A percentile compares a stretch with the other conserved stretches of the same genome.
Evolutionary conservation across 2,888 invertebrate species (phyloP).

Genomic region (Nemotelus nigrinus): DNA sequence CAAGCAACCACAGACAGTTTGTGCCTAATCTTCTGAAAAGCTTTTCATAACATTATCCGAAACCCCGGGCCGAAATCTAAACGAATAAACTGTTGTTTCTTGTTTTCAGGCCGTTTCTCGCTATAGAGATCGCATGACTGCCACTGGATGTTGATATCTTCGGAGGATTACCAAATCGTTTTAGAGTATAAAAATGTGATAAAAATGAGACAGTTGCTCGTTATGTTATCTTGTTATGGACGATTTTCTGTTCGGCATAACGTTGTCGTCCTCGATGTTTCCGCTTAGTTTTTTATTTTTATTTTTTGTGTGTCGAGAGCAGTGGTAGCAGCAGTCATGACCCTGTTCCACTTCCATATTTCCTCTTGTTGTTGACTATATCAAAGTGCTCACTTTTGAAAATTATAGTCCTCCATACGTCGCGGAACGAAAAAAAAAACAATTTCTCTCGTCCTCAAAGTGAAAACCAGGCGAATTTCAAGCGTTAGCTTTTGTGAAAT

Average conservation of each 20-base stretch:
- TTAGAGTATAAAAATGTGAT: slow-evolving; percentile 43
- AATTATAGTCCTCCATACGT: too few relatives aligned
- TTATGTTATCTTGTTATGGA: slow-evolving; percentile 38
- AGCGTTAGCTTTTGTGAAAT: too few relatives aligned
- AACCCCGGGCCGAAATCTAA: not conserved
- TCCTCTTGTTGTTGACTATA: too few relatives aligned
- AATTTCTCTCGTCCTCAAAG: too few relatives aligned
- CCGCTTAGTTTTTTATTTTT: not conserved
- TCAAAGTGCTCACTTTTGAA: too few relatives aligned
- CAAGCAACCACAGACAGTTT: not conserved
- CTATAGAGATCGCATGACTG: not conserved
- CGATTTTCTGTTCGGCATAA: slow-evolving; percentile 2
- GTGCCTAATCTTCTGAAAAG: slow-evolving; percentile 41
- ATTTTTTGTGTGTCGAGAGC: not conserved
- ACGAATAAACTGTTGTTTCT: not conserved
- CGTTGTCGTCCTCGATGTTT: not conserved
- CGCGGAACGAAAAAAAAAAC: not conserved
- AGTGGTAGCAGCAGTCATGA: too few relatives aligned
- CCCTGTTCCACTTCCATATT: too few relatives aligned
- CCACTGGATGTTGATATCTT: not conserved
- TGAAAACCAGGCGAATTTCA: too few relatives aligned
- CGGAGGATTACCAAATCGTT: slow-evolving; percentile 38
- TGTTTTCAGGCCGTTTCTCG: not conserved
- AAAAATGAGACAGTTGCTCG: slow-evolving; percentile 43
- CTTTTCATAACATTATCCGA: slow-evolving; percentile 32